These are phyloP conservation scores for Gryllus longicercus DNA, from an alignment of 2,888 invertebrate species.

Conservation along the genomic window DNA sequence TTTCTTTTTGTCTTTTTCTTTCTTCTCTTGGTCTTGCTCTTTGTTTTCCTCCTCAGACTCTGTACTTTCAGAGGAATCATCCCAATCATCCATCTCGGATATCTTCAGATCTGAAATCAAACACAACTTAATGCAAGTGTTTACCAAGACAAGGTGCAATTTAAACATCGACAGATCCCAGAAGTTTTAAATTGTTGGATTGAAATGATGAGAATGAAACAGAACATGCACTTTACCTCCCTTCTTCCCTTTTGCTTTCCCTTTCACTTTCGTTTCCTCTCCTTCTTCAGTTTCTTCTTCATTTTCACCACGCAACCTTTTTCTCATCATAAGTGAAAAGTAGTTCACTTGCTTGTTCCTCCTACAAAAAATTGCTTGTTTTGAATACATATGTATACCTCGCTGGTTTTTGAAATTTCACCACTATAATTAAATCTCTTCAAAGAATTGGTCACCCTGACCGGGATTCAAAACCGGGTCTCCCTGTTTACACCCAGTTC, in stretches of 20 bases:
- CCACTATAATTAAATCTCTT: too few species aligned
- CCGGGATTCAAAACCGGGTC: too few species aligned
- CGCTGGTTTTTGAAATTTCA: too few species aligned
- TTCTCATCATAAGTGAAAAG: conserved; percentile 90
- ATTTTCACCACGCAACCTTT: conserved; percentile 74
- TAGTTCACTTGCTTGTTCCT: conserved; percentile 94
- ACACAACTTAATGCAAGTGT: too few species aligned
- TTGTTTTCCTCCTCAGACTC: conserved; percentile 59
- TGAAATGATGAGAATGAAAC: too few species aligned
- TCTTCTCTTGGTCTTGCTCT: conserved; percentile 32
- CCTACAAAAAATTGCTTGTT: conserved; percentile 49
- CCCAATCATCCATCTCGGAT: conserved; percentile 94
- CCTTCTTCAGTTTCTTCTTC: conserved; percentile 57
- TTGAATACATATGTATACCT: too few species aligned
- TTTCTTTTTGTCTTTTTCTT: conserved; percentile 34
- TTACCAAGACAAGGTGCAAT: too few species aligned
- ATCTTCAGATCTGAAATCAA: conserved; percentile 67
- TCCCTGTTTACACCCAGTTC: too few species aligned
- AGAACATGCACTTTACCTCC: conserved; percentile 41
- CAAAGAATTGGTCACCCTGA: too few species aligned
- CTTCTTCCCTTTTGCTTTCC: conserved; percentile 39
- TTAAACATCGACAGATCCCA: too few species aligned
- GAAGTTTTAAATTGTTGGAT: too few species aligned
- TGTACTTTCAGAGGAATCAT: conserved; percentile 71
- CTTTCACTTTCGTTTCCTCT: conserved; percentile 57